Evolutionary conservation across 1,140 invertebrate species (phyloP), one percentile per base, ranked within the genome.

Genomic region (Drosophila santomea): DNA sequence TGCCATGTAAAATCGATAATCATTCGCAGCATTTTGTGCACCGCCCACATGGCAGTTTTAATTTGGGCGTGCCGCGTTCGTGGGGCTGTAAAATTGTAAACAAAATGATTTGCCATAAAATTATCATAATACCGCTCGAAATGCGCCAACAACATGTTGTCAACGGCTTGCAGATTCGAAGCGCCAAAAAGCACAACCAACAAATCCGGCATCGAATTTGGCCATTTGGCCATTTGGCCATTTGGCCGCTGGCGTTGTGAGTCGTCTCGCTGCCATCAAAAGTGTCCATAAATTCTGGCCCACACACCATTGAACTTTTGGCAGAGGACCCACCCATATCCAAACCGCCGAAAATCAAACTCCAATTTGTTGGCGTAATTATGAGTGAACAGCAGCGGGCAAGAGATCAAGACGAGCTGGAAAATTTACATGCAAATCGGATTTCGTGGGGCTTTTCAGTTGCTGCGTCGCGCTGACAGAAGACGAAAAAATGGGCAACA

Each of bases 51-150:
- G 52, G n/a, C 63, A n/a, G 36, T 58, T 52, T 50, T 67, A 68
- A 61, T 62, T 57, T 63, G 71, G 69, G 56, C 72, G 72, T 74
- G 69, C 57, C 69, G 11, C 50, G 15, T 38, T 64, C 71, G 57
- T 63, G 59, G 78, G 71, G 68, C 81, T 75, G 80, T 79, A 76
- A 77, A 74, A 77, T 83, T 89, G 85, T 89, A 90, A 89, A 89
- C 85, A 90, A 80, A 89, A 90, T 89, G 85, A 89, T 89, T 89
- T 84, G 60, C 84, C 85, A 90, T 89, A 89, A 89, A 89, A 89
- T 89, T 89, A 90, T 78, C 80, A 90, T 84, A 90, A 90, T 90
- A 78, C 85, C 67, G 74, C 68, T 77, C 74, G 69, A 89, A 85
- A 90, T 90, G 85, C 84, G 84, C 60, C 84, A 88, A 88, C 84